A percentile compares a stretch with the other conserved stretches of the same genome.
Conservation (phyloP, 2,888 invertebrate genomes). For the Nysson spinosus region DNA sequence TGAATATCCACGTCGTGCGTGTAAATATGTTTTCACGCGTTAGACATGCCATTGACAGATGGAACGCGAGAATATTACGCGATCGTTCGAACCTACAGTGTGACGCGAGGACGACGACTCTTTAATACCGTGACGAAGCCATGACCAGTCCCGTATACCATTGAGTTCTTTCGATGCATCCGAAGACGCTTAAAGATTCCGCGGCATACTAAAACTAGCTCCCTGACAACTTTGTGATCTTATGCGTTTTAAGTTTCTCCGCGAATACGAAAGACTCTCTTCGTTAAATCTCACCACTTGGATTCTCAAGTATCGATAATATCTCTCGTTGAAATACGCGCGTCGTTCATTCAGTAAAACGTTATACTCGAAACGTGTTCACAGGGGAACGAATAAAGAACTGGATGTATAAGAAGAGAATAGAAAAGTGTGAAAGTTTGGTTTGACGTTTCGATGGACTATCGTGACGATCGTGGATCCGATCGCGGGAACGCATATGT, state of each 20-base stretch:
- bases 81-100: constrained; percentile 12
- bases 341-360: too few species aligned
- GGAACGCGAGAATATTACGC: constrained; percentile 44
- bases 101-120: constrained; percentile 31
- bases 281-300: too few species aligned
- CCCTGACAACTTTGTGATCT: too few species aligned
- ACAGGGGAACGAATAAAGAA: too few species aligned
- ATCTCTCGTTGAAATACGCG: too few species aligned
- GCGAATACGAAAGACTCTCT: too few species aligned
- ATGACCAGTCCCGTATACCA: background rate
- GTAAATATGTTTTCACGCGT: constrained; percentile 13
- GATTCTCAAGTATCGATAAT: too few species aligned
- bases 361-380: too few species aligned
- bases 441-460: too few species aligned
- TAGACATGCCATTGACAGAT: constrained; percentile 43
- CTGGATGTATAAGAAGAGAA: too few species aligned
- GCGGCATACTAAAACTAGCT: background rate
- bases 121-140: constrained; percentile 37
- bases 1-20: background rate
- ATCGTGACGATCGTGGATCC: constrained; percentile 3
- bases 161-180: background rate
- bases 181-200: background rate
- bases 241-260: too few species aligned
- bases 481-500: constrained; percentile 13
- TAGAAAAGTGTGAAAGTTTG: too few species aligned